Evolutionary conservation across 2,888 invertebrate genomes (phyloP).

Genomic region (Tetragonula carbonaria): DNA sequence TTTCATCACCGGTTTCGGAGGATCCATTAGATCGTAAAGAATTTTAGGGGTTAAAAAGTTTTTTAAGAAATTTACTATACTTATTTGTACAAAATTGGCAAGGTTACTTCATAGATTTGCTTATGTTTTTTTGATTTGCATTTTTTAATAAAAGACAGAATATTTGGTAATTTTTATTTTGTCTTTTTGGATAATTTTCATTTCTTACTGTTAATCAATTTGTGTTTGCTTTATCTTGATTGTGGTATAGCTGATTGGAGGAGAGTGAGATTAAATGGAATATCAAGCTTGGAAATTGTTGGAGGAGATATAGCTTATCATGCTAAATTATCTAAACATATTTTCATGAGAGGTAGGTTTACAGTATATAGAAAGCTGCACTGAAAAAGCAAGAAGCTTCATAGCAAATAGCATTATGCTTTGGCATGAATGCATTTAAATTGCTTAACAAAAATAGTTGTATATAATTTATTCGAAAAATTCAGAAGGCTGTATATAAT

Average conservation of each 20-base stretch:
- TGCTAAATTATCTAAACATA: conserved; percentile 67
- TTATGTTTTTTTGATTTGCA: conserved; percentile 52
- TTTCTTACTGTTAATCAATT: conserved; percentile 76
- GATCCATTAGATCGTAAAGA: not conserved
- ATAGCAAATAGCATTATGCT: not conserved
- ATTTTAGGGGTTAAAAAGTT: not conserved
- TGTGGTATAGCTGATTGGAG: conserved; percentile 80
- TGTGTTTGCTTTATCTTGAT: conserved; percentile 78
- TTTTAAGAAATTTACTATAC: not conserved
- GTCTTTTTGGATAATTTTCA: conserved; percentile 70
- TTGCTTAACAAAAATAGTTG: not conserved
- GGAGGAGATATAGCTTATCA: conserved; percentile 76
- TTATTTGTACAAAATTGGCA: conserved; percentile 7
- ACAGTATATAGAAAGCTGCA: conserved; percentile 15
- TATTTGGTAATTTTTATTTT: conserved; percentile 54
- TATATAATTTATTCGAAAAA: not conserved
- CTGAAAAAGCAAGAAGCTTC: not conserved
- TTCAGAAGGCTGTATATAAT: not conserved
- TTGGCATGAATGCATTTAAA: conserved; percentile 1
- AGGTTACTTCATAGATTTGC: conserved; percentile 40
- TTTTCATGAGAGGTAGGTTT: conserved; percentile 77
- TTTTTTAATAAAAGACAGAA: conserved; percentile 43
- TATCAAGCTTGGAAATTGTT: conserved; percentile 73
- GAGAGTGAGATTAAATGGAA: conserved; percentile 76
- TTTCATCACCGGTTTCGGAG: no score